Base-by-base conservation (phyloP, 2,888 invertebrate species). In the Alcis repandata region DNA sequence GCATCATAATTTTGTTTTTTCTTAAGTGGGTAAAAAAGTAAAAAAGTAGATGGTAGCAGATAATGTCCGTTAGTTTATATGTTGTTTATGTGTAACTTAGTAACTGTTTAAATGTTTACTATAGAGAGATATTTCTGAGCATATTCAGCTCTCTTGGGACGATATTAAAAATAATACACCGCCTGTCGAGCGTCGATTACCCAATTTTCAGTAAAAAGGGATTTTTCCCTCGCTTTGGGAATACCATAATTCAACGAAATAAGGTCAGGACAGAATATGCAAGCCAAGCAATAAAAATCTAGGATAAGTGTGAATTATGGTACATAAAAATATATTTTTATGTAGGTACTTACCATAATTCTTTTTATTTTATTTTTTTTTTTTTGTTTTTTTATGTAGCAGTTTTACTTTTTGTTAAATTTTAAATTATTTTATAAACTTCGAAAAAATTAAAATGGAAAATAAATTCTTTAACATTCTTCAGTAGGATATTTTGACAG, bases 171-270 rank as follows among this genome's bases (percentile, higher is more conserved):
- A 83, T 86, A 87, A 86, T 85, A 83, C 78, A 80, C 83, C 81
- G 72, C 77, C 81, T 76, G 85, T 79, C 78, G 85, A 72, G 84
- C 77, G 82, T 73, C 83, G 84, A 88, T 89, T 87, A 88, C 87
- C 86, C 85, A 88, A 88, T 89, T 88, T 88, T 85, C 81, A 78
- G 81, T 77, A 78, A 84, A 85, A 85, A 80, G 79, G 77, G 73
- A 74, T 80, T 85, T 84, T 82, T 78, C 70, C 69, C 69, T 62
- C 46, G 54, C 38, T 36, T 9, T 51, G 49, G 11, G 49, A 49
- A 51, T 19, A 38, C 59, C 67, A 68, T 60, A 60, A 60, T 57
- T 67, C 72, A 74, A 75, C 75, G 72, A 73, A 53, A 46, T 32
- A 57, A 43, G 51, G 57, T 41, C 43, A n/a, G 57, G 62, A 62